Conservation (phyloP, 2,888 invertebrate species). For the Scrobipalpa costella region DNA sequence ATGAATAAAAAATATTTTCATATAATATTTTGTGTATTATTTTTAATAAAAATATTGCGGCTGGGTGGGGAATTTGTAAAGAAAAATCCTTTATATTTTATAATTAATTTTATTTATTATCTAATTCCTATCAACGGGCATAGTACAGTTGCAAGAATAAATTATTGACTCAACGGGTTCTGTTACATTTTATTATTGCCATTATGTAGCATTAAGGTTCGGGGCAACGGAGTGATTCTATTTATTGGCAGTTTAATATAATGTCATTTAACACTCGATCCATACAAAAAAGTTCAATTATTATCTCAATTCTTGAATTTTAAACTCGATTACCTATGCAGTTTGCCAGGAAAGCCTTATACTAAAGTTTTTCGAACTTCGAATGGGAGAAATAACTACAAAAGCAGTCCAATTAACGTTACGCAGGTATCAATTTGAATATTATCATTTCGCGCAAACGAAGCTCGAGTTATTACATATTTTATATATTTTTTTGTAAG, state of each 20-base stretch:
- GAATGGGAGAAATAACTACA: conserved; percentile 60
- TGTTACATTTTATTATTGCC: conserved; percentile 59
- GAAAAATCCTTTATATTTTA: conserved; percentile 52
- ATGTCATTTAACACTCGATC: conserved; percentile 41
- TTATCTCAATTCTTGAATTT: conserved; percentile 43
- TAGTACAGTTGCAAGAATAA: conserved; percentile 78
- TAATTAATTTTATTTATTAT: conserved; percentile 80
- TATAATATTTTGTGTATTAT: conserved; percentile 2
- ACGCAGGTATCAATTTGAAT: conserved; percentile 43
- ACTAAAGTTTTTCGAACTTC: conserved; percentile 61
- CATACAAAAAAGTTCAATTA: conserved; percentile 50
- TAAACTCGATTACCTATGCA: conserved; percentile 54
- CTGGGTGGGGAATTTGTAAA: conserved; percentile 31
- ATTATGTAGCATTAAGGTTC: conserved; percentile 44
- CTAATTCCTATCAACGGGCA: conserved; percentile 78
- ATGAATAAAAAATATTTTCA: conserved; percentile 22
- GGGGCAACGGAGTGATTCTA: conserved; percentile 39
- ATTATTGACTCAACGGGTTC: conserved; percentile 60
- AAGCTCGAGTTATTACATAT: conserved; percentile 63
- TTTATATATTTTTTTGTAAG: conserved; percentile 56
- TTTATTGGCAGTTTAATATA: conserved; percentile 31
- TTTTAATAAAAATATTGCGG: not conserved
- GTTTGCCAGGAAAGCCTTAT: conserved; percentile 72
- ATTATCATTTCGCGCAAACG: conserved; percentile 65
- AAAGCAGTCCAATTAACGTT: conserved; percentile 49